Percentiles rank a stretch among this genome's conserved stretches.
Conservation (phyloP, 2,113 vertebrate species). For the Callocephalon fimbriatum region DNA sequence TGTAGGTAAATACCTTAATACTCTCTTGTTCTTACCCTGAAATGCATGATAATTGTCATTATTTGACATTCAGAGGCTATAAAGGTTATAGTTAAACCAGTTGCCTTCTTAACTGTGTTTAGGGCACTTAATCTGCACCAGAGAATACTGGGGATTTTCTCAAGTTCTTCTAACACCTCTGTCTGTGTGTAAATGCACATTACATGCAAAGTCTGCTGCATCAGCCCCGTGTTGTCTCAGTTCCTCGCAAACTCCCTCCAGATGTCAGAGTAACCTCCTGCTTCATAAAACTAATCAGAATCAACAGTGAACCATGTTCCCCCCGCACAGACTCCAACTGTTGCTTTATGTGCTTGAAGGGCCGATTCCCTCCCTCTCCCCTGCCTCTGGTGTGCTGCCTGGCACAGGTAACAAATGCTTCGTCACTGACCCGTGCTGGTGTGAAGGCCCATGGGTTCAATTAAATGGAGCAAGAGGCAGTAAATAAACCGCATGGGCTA, state of each 20-base stretch:
- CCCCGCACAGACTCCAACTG: not conserved
- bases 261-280: slow-evolving; percentile 26
- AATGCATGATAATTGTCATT: not conserved
- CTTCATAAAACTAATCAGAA: slow-evolving; percentile 39
- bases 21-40: not conserved
- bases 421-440: slow-evolving; percentile 3
- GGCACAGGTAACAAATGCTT: slow-evolving; percentile 45
- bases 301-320: not conserved
- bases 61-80: not conserved
- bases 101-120: slow-evolving; percentile 2
- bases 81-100: not conserved
- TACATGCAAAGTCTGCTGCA: not conserved
- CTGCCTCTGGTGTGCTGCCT: slow-evolving; percentile 39
- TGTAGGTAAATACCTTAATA: not conserved
- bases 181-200: not conserved
- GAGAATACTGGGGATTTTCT: not conserved
- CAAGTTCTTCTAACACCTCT: slow-evolving; percentile 9
- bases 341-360: slow-evolving; percentile 16
- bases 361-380: not conserved
- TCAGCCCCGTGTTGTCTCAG: not conserved
- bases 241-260: slow-evolving; percentile 7
- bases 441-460: slow-evolving; percentile 37
- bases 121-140: not conserved
- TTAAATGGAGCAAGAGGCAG: slow-evolving; percentile 59
- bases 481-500: slow-evolving; percentile 32